Evolutionary conservation across 1,140 invertebrate genomes (phyloP).

Genomic region (Tribolium madens): DNA sequence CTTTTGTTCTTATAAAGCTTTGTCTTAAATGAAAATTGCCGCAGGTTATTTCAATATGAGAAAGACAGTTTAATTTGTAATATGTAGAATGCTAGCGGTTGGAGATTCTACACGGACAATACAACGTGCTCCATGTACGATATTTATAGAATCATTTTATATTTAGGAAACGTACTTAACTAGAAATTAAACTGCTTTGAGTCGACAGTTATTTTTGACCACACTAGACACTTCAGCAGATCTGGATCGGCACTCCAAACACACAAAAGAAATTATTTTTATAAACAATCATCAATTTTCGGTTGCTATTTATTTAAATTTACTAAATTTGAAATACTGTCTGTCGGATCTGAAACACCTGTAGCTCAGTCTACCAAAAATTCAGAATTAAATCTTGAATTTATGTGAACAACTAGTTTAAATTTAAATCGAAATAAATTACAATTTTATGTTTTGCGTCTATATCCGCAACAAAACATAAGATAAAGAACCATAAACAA

Average conservation of each 20-base stretch:
- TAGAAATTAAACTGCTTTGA: constrained; percentile 38
- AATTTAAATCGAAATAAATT: too few relatives aligned
- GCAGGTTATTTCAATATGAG: constrained; percentile 44
- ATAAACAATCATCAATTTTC: too few relatives aligned
- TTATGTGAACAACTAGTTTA: too few relatives aligned
- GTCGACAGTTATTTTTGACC: constrained; percentile 29
- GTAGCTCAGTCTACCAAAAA: too few relatives aligned
- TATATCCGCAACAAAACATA: too few relatives aligned
- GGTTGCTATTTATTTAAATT: too few relatives aligned
- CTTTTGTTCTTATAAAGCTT: constrained; percentile 9
- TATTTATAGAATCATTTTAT: constrained; percentile 42
- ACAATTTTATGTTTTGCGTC: too few relatives aligned
- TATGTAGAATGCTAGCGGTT: constrained; percentile 24
- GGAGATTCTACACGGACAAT: not conserved
- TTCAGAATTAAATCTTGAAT: too few relatives aligned
- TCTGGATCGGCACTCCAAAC: not conserved
- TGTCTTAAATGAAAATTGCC: constrained; percentile 46
- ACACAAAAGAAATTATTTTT: not conserved
- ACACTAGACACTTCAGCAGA: constrained; percentile 18
- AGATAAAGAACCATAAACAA: not conserved
- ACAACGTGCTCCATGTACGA: not conserved
- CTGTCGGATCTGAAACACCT: too few relatives aligned
- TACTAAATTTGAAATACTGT: too few relatives aligned
- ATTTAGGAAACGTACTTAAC: constrained; percentile 41
- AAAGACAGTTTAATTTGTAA: constrained; percentile 44